Conservation (phyloP, 2,797 vertebrate species). For the Oceanodroma leucorhoa region DNA sequence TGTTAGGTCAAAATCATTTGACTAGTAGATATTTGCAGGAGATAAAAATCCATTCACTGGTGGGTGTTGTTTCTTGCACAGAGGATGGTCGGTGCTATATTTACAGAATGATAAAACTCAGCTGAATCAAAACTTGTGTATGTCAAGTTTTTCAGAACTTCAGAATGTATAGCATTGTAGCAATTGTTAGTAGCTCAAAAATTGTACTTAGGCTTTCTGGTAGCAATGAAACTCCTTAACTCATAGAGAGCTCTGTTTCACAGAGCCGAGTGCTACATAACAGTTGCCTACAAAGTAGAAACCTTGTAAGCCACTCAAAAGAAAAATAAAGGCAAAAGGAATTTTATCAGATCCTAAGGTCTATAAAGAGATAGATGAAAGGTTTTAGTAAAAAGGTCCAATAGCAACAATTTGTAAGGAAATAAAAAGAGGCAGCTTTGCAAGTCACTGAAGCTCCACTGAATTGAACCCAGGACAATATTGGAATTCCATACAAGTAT, state of each 20-base stretch:
- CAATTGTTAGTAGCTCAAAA: background rate
- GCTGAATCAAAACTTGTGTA: background rate
- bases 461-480: background rate
- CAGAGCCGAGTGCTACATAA: background rate
- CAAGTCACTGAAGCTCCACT: background rate
- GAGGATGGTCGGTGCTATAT: background rate
- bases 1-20: conserved; percentile 24
- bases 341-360: background rate
- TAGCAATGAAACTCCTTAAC: background rate
- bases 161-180: background rate
- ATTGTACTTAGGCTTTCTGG: background rate
- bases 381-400: background rate
- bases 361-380: background rate
- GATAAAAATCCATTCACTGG: background rate
- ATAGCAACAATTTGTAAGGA: background rate
- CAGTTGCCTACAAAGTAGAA: background rate
- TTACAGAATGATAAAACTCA: background rate
- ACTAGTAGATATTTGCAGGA: background rate
- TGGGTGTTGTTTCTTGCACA: background rate
- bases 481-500: background rate
- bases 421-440: background rate
- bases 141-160: background rate
- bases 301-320: background rate
- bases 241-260: background rate
- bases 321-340: background rate